phyloP scores from a whole-genome alignment of 2,888 invertebrate genomes.

The Hermaeophaga mercurialis region DNA sequence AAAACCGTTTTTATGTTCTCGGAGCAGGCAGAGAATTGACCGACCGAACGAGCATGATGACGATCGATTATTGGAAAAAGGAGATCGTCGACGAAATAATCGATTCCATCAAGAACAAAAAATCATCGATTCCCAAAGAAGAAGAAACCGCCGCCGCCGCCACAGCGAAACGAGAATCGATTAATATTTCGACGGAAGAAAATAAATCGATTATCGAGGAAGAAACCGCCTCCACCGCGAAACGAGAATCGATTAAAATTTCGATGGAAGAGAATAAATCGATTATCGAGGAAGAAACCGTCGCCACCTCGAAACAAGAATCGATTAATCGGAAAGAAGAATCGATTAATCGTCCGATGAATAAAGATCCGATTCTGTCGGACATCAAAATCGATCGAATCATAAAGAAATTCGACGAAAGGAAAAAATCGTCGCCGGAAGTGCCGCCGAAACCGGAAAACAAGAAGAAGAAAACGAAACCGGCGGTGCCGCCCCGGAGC shows the following conservation, averaged over 20 bases:
- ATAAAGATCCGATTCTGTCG: slow-evolving; percentile 48
- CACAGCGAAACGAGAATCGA: slow-evolving; percentile 11
- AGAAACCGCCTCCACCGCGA: not conserved
- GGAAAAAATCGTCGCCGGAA: slow-evolving; percentile 50
- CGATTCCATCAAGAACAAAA: slow-evolving; percentile 40
- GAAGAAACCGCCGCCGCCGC: not conserved
- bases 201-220: slow-evolving; percentile 11
- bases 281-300: slow-evolving; percentile 7
- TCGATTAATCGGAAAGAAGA: too few relatives aligned
- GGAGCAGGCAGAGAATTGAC: slow-evolving; percentile 51
- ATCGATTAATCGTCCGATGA: not conserved
- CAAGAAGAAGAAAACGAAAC: slow-evolving; percentile 49
- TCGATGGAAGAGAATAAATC: not conserved
- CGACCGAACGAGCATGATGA: slow-evolving; percentile 57
- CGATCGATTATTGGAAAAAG: slow-evolving; percentile 46
- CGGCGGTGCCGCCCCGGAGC: slow-evolving; percentile 51
- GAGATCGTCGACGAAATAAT: slow-evolving; percentile 49
- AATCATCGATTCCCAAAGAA: slow-evolving; percentile 11
- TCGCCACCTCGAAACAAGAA: not conserved
- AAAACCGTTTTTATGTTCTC: slow-evolving; percentile 17
- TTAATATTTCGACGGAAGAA: slow-evolving; percentile 22
- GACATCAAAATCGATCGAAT: slow-evolving; percentile 55
- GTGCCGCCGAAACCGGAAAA: slow-evolving; percentile 49
- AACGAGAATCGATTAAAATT: not conserved
- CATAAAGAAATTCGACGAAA: slow-evolving; percentile 54